Conservation (phyloP, 2,888 invertebrate genomes). For the Dolichopus griseipennis region DNA sequence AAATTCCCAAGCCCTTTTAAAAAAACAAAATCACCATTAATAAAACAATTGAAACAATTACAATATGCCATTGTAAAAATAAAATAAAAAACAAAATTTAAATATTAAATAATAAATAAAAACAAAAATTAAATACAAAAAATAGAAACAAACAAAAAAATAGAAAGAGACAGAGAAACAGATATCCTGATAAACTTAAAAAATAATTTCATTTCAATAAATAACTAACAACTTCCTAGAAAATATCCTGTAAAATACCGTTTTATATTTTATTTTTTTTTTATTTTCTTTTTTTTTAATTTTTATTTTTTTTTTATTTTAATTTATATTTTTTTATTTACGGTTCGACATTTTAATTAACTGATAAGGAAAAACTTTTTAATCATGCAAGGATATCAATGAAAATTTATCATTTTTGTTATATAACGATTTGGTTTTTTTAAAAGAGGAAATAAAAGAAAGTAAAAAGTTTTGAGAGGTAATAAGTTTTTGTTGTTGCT, state of each 20-base stretch:
- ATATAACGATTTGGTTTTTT: not conserved
- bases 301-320: too few species aligned
- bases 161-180: not conserved
- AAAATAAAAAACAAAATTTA: not conserved
- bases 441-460: too few species aligned
- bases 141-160: too few species aligned
- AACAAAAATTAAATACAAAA: not conserved
- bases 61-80: too few species aligned
- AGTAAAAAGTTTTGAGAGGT: too few species aligned
- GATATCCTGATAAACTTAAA: constrained; percentile 4
- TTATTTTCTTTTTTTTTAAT: too few species aligned
- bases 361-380: not conserved
- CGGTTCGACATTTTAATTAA: constrained; percentile 6
- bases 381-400: constrained; percentile 1
- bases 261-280: not conserved
- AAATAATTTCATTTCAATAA: constrained; percentile 1
- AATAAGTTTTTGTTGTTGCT: too few species aligned
- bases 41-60: too few species aligned
- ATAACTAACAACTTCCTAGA: constrained; percentile 1
- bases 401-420: not conserved
- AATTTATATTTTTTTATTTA: not conserved
- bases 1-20: too few species aligned
- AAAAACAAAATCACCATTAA: too few species aligned
- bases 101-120: not conserved
- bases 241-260: not conserved